phyloP scores from a whole-genome alignment of 2,888 invertebrate genomes.

The Ennomos erosarius region DNA sequence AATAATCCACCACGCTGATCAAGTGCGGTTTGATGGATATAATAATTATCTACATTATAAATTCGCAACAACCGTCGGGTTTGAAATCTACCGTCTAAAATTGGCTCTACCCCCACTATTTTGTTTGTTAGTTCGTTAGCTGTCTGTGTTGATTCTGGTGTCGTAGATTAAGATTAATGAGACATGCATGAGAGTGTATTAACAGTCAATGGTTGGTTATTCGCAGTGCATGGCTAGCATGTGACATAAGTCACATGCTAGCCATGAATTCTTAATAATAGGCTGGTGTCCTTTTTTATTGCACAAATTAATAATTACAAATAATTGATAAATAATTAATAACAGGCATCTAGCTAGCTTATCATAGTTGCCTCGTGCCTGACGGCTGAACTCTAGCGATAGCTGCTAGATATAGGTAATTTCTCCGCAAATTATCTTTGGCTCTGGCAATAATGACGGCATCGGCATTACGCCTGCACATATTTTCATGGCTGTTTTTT shows the following conservation, averaged over 20 bases:
- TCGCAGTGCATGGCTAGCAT: constrained; percentile 22
- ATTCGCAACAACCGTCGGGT: too few relatives aligned
- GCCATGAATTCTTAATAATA: too few relatives aligned
- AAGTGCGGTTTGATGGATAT: too few relatives aligned
- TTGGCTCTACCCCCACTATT: constrained; percentile 3
- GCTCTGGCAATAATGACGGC: constrained; percentile 1
- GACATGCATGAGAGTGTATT: constrained; percentile 10
- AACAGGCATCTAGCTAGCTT: too few relatives aligned
- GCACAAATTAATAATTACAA: too few relatives aligned
- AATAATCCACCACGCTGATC: too few relatives aligned
- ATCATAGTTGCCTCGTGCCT: background rate
- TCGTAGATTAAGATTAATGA: constrained; percentile 39
- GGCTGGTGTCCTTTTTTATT: too few relatives aligned
- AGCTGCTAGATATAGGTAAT: too few relatives aligned
- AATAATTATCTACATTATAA: too few relatives aligned
- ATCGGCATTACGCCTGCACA: constrained; percentile 3
- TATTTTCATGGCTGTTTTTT: constrained; percentile 13
- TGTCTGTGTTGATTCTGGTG: constrained; percentile 24
- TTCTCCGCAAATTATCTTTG: constrained; percentile 1
- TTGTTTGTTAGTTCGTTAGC: constrained; percentile 16
- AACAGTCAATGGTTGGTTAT: constrained; percentile 14
- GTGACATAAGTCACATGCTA: too few relatives aligned
- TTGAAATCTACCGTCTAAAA: background rate
- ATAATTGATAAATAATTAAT: too few relatives aligned
- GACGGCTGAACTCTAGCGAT: too few relatives aligned